A percentile compares a stretch with the other conserved stretches of the same genome.
phyloP scores from a whole-genome alignment of 1,140 invertebrate species.

The Drosophila orosa region DNA sequence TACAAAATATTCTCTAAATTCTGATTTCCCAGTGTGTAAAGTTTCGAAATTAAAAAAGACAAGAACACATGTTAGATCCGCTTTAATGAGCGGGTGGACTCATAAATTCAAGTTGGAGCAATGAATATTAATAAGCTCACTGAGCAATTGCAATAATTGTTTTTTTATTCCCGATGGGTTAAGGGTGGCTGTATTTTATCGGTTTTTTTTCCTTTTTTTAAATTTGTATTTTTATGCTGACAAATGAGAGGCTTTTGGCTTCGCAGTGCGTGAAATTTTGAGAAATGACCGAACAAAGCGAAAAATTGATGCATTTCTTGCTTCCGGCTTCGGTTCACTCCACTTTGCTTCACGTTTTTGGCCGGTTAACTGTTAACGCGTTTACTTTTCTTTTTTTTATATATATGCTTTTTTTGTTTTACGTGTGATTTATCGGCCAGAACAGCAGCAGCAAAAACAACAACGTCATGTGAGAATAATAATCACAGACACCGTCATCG shows the following conservation, averaged over 20 bases:
- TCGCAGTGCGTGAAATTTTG: constrained; percentile 60
- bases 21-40: constrained; percentile 13
- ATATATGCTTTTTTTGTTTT: constrained; percentile 20
- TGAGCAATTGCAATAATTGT: constrained; percentile 72
- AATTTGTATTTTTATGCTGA: constrained; percentile 37
- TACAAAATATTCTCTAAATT: background rate
- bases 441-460: constrained; percentile 27
- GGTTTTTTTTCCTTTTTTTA: background rate
- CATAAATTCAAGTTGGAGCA: constrained; percentile 74
- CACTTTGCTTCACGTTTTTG: constrained; percentile 62
- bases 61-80: constrained; percentile 69
- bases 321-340: constrained; percentile 65
- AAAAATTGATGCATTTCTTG: constrained; percentile 45
- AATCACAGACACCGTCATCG: constrained; percentile 55
- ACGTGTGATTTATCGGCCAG: constrained; percentile 59
- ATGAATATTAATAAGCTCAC: constrained; percentile 78
- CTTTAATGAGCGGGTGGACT: constrained; percentile 58
- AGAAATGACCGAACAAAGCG: constrained; percentile 63
- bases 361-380: constrained; percentile 71
- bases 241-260: constrained; percentile 61
- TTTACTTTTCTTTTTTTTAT: constrained; percentile 31
- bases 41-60: constrained; percentile 44
- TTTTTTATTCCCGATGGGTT: constrained; percentile 22
- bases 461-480: constrained; percentile 34
- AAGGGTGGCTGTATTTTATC: background rate